Conservation (phyloP, 2,797 vertebrate species). For the Mionectes olivaceus region DNA sequence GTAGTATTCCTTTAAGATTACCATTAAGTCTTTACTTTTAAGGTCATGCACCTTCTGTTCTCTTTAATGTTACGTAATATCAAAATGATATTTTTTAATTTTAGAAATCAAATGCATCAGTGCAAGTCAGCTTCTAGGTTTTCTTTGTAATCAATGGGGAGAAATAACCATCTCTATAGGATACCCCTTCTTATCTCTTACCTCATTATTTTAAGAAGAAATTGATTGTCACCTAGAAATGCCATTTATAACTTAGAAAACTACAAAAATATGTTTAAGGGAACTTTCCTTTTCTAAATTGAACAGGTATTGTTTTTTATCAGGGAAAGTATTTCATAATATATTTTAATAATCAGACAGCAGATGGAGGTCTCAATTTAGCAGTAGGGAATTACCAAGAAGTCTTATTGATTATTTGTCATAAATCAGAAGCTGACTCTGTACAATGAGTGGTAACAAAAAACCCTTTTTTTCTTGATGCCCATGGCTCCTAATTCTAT, state of each 20-base stretch:
- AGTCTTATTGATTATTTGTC: not conserved
- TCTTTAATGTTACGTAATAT: not conserved
- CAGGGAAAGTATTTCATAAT: not conserved
- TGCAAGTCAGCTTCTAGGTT: not conserved
- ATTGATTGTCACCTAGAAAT: not conserved
- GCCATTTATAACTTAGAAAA: not conserved
- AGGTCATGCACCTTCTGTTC: not conserved
- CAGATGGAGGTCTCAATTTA: not conserved
- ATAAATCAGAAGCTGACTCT: not conserved
- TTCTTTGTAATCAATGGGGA: not conserved
- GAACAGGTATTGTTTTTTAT: not conserved
- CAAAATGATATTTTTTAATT: not conserved
- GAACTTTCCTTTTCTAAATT: not conserved
- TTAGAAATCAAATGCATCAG: not conserved
- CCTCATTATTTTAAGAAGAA: not conserved
- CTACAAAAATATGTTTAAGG: not conserved
- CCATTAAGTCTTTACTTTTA: not conserved
- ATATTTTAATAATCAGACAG: not conserved
- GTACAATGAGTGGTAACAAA: not conserved
- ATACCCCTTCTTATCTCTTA: not conserved
- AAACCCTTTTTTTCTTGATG: not conserved
- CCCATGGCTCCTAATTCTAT: fast-evolving
- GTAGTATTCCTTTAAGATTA: fast-evolving
- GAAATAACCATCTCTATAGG: not conserved
- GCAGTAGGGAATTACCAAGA: not conserved